These are phyloP conservation scores for Albula glossodonta DNA, from an alignment of 2,113 vertebrate genomes.

Conservation along the genomic window DNA sequence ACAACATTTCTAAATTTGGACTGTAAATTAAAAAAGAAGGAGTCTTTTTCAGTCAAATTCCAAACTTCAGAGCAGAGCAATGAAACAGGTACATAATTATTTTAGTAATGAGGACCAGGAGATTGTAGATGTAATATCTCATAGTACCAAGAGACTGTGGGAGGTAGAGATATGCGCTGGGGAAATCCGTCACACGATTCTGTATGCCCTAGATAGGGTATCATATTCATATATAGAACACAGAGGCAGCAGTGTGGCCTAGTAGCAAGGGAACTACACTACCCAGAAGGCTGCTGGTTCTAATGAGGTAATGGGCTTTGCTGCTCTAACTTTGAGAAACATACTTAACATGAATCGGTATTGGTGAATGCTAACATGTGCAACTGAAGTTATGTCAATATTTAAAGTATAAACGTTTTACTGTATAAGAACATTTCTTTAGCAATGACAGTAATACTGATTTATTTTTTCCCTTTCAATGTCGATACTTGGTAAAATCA, in stretches of 20 bases:
- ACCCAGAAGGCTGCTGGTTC: neutral
- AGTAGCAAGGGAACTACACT: neutral
- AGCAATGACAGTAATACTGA: neutral
- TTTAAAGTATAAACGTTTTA: neutral
- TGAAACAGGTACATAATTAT: conserved; percentile 22
- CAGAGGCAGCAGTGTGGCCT: neutral
- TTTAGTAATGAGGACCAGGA: conserved; percentile 23
- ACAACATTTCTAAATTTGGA: neutral
- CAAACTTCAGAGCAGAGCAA: neutral
- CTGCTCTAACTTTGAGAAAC: neutral
- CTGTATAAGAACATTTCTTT: neutral
- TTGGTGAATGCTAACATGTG: too few relatives aligned
- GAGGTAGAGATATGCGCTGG: neutral
- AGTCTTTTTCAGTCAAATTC: too few relatives aligned
- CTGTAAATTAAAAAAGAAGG: too few relatives aligned
- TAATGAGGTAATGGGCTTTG: neutral
- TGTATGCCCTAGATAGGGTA: neutral
- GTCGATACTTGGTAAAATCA: neutral
- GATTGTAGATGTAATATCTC: conserved; percentile 6
- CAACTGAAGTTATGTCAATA: too few relatives aligned
- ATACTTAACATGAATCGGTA: neutral
- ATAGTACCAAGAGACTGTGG: conserved; percentile 5
- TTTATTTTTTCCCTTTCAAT: neutral
- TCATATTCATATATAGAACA: neutral
- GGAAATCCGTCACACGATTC: neutral